Evolutionary conservation across 1,140 invertebrate genomes (phyloP), one percentile per base, ranked within the genome.

Genomic region (Brachystomella parvula): DNA sequence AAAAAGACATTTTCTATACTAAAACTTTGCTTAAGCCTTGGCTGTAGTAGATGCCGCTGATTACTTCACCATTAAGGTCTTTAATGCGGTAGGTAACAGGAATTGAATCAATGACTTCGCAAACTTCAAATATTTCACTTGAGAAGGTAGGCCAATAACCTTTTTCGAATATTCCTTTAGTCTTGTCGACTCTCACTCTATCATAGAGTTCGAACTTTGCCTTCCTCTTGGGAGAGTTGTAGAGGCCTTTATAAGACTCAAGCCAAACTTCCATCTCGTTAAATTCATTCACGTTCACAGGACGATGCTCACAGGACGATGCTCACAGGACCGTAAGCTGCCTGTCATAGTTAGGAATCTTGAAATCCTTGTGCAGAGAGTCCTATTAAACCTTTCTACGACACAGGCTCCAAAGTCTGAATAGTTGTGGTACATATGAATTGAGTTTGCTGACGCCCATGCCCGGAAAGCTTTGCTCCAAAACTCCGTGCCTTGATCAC

Each of bases 181-280:
- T 24, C 39, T 60, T 60, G 6, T 24, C 29, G 9, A 60, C 6
- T n/a, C 58, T 6, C 3, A 60, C 58, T 9, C 33, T 15, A 35
- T 60, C 58, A 29, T 60, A 60, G 9, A 60, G 30, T 9, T 30
- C 6, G 3, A 60, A 60, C 30, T 60, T 60, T 60, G 58, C 77
- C 96, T 93, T 75, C 89, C 87, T 47, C 92, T 86, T 47, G 89
- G 87, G 21, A 97, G 77, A 0, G 90, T 84, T 30, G 24, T 28
- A 62, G 19, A 58, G 9, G 60, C 68, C 65, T 26, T 53, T 61
- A 33, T 72, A 66, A 2, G 56, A 49, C 19, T 72, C 60, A 6
- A 63, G 17, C 70, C 70, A 72, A 0, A 67, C 68, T 2, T 67
- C 49, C 53, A 59, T 61, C 47, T 67, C 62, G 56, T 70, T 72